phyloP scores from a whole-genome alignment of 2,888 invertebrate genomes.

The Cosmia trapezina region DNA sequence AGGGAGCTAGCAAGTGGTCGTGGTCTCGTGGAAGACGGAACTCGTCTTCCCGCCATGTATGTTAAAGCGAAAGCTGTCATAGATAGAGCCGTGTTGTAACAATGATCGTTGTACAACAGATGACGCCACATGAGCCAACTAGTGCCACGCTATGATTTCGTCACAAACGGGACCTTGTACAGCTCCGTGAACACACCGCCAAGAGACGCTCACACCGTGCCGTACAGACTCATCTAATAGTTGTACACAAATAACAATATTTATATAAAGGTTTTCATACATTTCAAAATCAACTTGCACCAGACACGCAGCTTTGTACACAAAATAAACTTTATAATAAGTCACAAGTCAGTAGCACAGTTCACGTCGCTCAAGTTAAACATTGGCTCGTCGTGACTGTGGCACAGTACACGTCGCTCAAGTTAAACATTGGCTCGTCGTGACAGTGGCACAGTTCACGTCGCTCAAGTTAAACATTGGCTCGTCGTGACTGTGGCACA shows the following conservation, averaged over 20 bases:
- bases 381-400: background rate
- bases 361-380: no score
- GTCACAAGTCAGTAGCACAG: constrained; percentile 13
- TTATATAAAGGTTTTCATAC: constrained; percentile 23
- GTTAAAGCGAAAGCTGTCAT: constrained; percentile 2
- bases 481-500: no score
- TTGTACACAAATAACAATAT: constrained; percentile 36
- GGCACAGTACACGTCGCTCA: background rate
- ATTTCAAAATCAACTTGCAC: constrained; percentile 26
- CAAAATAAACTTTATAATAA: constrained; percentile 34
- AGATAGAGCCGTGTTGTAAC: background rate
- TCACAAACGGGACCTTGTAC: background rate
- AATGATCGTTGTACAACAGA: constrained; percentile 13
- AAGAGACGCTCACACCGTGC: constrained; percentile 3
- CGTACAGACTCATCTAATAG: constrained; percentile 14
- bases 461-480: background rate
- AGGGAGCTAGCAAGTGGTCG: background rate
- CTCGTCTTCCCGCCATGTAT: background rate
- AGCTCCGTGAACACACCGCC: background rate
- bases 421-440: no score
- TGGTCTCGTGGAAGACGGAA: background rate
- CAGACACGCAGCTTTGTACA: constrained; percentile 37
- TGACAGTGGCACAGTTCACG: no score
- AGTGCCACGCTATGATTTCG: background rate
- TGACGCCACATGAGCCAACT: background rate